Evolutionary conservation across 2,888 invertebrate genomes (phyloP).

Genomic region (Andrena marginata): DNA sequence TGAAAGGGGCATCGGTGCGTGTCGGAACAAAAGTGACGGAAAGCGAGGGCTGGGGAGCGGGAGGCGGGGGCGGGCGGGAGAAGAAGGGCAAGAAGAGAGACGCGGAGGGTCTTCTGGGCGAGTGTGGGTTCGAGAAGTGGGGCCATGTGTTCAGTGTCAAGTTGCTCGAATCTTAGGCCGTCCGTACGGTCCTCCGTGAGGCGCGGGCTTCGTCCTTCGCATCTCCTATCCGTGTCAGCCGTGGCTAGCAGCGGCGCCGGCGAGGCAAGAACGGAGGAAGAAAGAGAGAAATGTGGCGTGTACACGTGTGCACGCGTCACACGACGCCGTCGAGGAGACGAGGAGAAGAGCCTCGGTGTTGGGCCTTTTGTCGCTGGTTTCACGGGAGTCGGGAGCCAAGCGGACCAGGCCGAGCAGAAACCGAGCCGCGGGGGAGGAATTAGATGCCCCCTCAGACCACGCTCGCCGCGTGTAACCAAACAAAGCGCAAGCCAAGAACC

Average conservation of each 20-base stretch:
- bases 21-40: constrained; percentile 39
- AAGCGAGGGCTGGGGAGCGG: constrained; percentile 21
- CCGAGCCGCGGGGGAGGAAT: neutral
- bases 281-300: constrained; percentile 28
- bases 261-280: constrained; percentile 10
- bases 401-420: constrained; percentile 7
- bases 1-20: constrained; percentile 33
- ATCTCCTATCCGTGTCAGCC: constrained; percentile 52
- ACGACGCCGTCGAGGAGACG: constrained; percentile 25
- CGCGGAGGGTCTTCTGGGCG: constrained; percentile 78
- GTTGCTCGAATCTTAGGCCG: constrained; percentile 79
- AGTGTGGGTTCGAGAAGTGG: constrained; percentile 83
- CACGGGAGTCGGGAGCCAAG: too few relatives aligned
- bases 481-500: constrained; percentile 34
- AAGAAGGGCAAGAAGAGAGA: constrained; percentile 55
- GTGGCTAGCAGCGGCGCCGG: too few relatives aligned
- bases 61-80: constrained; percentile 19
- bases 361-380: constrained; percentile 23
- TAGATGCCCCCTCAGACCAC: constrained; percentile 12
- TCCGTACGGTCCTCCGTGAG: constrained; percentile 62
- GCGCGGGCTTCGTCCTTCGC: constrained; percentile 51
- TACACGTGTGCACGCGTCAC: constrained; percentile 51
- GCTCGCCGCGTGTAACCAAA: constrained; percentile 41
- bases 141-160: constrained; percentile 85
- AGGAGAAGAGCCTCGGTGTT: neutral